These are phyloP conservation scores for Conchocele bisecta DNA, from an alignment of 2,888 invertebrate genomes.

Conservation along the genomic window DNA sequence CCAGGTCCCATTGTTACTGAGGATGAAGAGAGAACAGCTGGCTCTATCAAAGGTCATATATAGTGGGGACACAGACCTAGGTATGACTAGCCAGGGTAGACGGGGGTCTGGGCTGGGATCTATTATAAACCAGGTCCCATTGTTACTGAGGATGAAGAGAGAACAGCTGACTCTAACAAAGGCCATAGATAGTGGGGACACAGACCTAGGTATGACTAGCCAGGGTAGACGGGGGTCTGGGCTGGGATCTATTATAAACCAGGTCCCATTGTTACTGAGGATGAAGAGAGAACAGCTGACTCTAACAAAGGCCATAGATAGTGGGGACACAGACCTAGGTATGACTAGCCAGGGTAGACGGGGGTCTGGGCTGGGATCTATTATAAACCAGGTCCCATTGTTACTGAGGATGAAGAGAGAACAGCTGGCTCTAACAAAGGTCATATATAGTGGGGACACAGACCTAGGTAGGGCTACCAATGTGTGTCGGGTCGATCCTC, in stretches of 20 bases:
- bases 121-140: constrained; percentile 91
- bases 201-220: constrained; percentile 91
- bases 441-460: constrained; percentile 97
- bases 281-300: constrained; percentile 93
- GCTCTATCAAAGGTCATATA: constrained; percentile 95
- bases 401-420: constrained; percentile 92
- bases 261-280: constrained; percentile 91
- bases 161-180: constrained; percentile 92
- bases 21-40: constrained; percentile 91
- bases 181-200: constrained; percentile 97
- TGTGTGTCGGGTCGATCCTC: too few species aligned
- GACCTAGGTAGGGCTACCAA: constrained; percentile 90
- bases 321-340: constrained; percentile 95
- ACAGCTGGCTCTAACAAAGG: constrained; percentile 92
- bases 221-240: too few species aligned
- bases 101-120: too few species aligned
- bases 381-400: constrained; percentile 91
- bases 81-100: too few species aligned
- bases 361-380: too few species aligned
- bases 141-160: constrained; percentile 91
- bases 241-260: too few species aligned
- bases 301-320: constrained; percentile 94
- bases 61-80: constrained; percentile 96
- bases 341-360: too few species aligned
- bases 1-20: constrained; percentile 91